Conservation (phyloP, 1,140 invertebrate genomes). For the Brachionus calyciflorus region DNA sequence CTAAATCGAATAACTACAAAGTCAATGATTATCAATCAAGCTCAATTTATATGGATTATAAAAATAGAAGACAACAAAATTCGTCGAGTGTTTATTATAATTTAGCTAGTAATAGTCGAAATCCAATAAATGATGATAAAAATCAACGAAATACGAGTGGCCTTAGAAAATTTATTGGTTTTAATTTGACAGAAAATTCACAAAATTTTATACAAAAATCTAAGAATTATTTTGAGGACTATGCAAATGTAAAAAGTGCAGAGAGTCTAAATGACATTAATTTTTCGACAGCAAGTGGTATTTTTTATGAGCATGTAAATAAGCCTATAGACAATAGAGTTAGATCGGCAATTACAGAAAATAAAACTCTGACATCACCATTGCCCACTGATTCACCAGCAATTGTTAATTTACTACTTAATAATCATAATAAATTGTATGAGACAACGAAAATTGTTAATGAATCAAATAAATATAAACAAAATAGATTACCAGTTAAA, state of each 20-base stretch:
- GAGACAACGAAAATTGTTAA: background rate
- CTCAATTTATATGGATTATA: conserved; percentile 32
- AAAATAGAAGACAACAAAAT: background rate
- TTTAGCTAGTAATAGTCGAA: background rate
- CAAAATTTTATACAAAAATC: background rate
- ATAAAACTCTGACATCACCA: background rate
- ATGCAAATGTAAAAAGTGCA: background rate
- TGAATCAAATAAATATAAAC: background rate
- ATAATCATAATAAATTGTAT: conserved; percentile 19
- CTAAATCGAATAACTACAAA: background rate
- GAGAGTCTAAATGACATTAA: conserved; percentile 23
- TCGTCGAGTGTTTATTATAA: conserved; percentile 34
- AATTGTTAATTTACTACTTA: conserved; percentile 7
- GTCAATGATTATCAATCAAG: conserved; percentile 5
- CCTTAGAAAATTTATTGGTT: conserved; percentile 4
- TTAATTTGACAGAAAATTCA: background rate
- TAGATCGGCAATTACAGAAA: background rate
- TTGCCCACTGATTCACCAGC: conserved; percentile 12
- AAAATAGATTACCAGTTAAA: background rate
- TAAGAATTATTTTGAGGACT: conserved; percentile 1
- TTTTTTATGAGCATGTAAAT: conserved; percentile 3
- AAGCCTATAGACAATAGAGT: conserved; percentile 20
- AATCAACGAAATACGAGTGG: background rate
- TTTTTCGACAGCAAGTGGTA: conserved; percentile 12
- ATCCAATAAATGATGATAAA: background rate